A percentile compares a stretch with the other conserved stretches of the same genome.
Evolutionary conservation across 2,888 invertebrate species (phyloP).

Genomic region (Elaeidobius kamerunicus): DNA sequence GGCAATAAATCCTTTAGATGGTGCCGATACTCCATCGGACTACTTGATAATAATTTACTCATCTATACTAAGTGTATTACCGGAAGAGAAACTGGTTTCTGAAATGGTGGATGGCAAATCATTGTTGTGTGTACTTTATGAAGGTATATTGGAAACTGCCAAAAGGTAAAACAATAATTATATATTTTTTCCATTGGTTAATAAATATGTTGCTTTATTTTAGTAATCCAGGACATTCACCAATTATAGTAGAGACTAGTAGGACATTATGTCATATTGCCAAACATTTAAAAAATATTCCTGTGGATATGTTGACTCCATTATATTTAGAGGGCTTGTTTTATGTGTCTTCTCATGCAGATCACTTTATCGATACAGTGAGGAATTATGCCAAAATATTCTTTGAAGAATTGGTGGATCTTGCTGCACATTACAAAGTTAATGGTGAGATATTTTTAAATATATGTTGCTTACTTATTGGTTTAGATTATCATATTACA

Average conservation of each 20-base stretch:
- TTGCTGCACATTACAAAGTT: slow-evolving; percentile 41
- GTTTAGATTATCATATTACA: no score
- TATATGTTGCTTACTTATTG: no score
- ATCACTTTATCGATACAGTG: slow-evolving; percentile 65
- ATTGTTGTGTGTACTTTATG: slow-evolving; percentile 40
- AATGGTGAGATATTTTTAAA: slow-evolving; percentile 43
- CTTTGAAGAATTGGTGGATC: slow-evolving; percentile 50
- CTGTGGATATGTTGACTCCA: slow-evolving; percentile 29
- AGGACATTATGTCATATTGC: slow-evolving; percentile 40
- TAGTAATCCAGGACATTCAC: slow-evolving; percentile 41
- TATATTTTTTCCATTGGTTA: no score
- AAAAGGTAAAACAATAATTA: slow-evolving; percentile 39
- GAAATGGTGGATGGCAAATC: slow-evolving; percentile 36
- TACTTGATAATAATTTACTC: slow-evolving; percentile 37
- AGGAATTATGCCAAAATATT: slow-evolving; percentile 56
- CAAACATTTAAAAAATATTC: slow-evolving; percentile 37
- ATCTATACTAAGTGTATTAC: slow-evolving; percentile 36
- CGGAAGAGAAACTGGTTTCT: slow-evolving; percentile 32
- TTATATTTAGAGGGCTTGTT: slow-evolving; percentile 45
- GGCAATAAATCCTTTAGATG: slow-evolving; percentile 27
- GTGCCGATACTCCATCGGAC: slow-evolving; percentile 32
- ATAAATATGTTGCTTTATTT: slow-evolving; percentile 27
- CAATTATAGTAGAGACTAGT: slow-evolving; percentile 42
- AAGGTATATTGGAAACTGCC: slow-evolving; percentile 42
- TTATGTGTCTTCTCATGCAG: slow-evolving; percentile 59